A percentile compares a stretch with the other conserved stretches of the same genome.
phyloP scores from a whole-genome alignment of 2,888 invertebrate species.

The Xestia ashworthii region DNA sequence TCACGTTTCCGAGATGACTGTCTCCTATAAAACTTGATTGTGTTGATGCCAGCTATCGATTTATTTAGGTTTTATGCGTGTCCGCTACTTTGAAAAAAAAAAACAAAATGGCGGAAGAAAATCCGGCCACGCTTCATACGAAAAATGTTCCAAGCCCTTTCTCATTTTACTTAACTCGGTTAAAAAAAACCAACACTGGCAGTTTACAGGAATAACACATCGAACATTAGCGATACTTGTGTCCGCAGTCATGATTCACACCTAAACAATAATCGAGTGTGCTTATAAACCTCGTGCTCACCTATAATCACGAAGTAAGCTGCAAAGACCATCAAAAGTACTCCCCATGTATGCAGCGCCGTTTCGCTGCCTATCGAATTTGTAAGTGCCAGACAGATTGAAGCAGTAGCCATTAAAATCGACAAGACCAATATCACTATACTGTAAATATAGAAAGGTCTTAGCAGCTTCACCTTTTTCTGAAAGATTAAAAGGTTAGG shows the following conservation, averaged over 20 bases:
- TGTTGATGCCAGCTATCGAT: too few species aligned
- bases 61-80: too few species aligned
- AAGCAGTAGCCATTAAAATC: not conserved
- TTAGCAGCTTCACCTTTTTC: slow-evolving; percentile 29
- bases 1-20: too few species aligned
- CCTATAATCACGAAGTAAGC: slow-evolving; percentile 14
- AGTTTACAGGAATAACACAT: not conserved
- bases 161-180: not conserved
- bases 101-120: too few species aligned
- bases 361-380: not conserved
- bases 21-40: too few species aligned
- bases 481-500: slow-evolving; percentile 16
- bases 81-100: too few species aligned
- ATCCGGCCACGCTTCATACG: too few species aligned
- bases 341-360: not conserved
- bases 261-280: not conserved
- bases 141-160: too few species aligned
- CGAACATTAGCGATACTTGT: not conserved
- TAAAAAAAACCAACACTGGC: not conserved
- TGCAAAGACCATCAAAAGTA: not conserved
- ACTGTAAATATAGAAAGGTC: slow-evolving; percentile 22
- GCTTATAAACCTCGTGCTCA: not conserved
- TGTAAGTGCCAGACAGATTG: not conserved
- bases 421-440: slow-evolving; percentile 1
- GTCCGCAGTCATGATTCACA: not conserved